Evolutionary conservation across 2,113 vertebrate genomes (phyloP).

Genomic region (Ailurus styani): DNA sequence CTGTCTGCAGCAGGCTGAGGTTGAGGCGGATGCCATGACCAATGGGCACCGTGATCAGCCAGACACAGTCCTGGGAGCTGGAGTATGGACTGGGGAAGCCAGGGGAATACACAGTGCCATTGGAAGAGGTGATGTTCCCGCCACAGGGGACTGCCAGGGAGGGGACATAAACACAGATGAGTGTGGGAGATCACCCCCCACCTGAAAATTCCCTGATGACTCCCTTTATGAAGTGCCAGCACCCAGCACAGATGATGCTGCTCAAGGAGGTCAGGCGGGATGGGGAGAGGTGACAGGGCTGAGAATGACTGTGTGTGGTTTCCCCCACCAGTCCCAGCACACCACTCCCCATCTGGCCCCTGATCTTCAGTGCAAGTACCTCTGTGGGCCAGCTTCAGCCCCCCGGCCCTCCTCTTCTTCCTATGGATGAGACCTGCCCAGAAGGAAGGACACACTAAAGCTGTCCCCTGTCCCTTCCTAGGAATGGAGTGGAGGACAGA

Average conservation of each 20-base stretch:
- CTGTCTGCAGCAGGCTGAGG: slow-evolving; percentile 94
- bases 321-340: background rate
- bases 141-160: slow-evolving; percentile 91
- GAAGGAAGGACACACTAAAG: background rate
- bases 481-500: background rate
- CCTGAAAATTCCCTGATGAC: background rate
- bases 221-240: background rate
- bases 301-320: background rate
- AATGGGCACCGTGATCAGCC: slow-evolving; percentile 91
- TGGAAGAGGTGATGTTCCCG: slow-evolving; percentile 92
- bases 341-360: background rate
- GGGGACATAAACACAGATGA: slow-evolving; percentile 55
- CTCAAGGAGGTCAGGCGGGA: background rate
- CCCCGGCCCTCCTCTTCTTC: background rate
- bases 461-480: background rate
- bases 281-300: background rate
- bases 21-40: slow-evolving; percentile 94
- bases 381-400: background rate
- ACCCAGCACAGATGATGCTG: background rate
- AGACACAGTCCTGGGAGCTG: slow-evolving; percentile 93
- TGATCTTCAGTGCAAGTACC: background rate
- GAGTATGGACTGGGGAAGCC: slow-evolving; percentile 96
- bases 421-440: background rate
- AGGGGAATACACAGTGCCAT: slow-evolving; percentile 96
- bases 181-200: background rate